These are phyloP conservation scores for Nineta flava DNA, from an alignment of 2,888 invertebrate species.

Conservation along the genomic window DNA sequence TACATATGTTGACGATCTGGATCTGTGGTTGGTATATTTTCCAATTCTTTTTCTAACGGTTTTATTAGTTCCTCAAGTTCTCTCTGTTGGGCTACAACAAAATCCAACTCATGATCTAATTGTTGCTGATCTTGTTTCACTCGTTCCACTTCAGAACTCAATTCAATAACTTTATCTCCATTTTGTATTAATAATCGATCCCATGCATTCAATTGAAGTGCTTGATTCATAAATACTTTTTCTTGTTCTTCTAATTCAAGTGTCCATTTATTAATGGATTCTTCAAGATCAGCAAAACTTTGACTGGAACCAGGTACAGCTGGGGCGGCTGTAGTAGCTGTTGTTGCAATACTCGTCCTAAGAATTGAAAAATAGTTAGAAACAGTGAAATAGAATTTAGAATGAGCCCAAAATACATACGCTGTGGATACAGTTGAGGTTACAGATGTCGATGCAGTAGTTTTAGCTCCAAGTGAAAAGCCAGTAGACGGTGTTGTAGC, in stretches of 20 bases:
- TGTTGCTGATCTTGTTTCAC: constrained; percentile 81
- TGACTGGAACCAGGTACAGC: constrained; percentile 5
- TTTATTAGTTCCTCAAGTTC: constrained; percentile 77
- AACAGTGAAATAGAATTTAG: background rate
- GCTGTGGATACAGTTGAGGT: constrained; percentile 16
- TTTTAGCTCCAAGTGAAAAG: constrained; percentile 6
- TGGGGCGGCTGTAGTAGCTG: constrained; percentile 7
- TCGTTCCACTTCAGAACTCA: constrained; percentile 75
- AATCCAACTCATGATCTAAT: constrained; percentile 84
- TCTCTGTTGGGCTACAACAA: constrained; percentile 80
- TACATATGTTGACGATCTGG: constrained; percentile 81
- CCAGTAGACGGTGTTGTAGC: constrained; percentile 6
- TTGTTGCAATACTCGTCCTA: background rate
- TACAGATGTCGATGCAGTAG: background rate
- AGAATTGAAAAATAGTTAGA: background rate
- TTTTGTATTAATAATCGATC: constrained; percentile 78
- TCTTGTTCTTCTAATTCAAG: constrained; percentile 85
- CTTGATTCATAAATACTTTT: constrained; percentile 82
- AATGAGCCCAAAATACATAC: constrained; percentile 20
- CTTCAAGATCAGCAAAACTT: constrained; percentile 68
- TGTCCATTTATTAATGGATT: constrained; percentile 88
- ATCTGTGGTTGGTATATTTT: constrained; percentile 54
- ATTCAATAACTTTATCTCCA: constrained; percentile 76
- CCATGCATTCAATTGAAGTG: constrained; percentile 92
- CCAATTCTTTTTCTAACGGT: constrained; percentile 70